These are phyloP conservation scores for Mesodorylaimus sp. DNA, from an alignment of 2,888 invertebrate genomes.

Conservation along the genomic window DNA sequence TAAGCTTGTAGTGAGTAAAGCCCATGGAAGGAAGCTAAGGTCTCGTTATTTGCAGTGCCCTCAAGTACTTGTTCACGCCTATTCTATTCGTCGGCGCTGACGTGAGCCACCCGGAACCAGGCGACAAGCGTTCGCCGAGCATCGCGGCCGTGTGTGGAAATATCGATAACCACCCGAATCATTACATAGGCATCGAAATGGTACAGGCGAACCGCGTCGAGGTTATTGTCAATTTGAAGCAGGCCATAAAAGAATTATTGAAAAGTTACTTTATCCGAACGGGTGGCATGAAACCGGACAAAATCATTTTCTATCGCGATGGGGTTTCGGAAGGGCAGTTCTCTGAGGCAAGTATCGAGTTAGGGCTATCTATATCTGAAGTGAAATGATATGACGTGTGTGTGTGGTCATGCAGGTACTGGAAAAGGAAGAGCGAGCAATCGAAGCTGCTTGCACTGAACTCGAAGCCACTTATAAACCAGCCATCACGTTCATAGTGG, in stretches of 20 bases:
- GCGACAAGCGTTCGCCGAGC: slow-evolving; percentile 34
- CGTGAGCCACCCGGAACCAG: slow-evolving; percentile 71
- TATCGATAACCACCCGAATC: no score
- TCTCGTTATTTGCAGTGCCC: no score
- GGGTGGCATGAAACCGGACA: slow-evolving; percentile 22
- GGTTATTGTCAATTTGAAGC: no score
- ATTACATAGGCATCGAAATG: no score
- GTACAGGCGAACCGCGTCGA: no score
- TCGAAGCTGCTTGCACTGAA: slow-evolving; percentile 11
- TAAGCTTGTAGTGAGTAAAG: not conserved
- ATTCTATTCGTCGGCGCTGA: slow-evolving; percentile 59
- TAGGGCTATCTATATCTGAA: no score
- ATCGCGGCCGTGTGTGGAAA: slow-evolving; percentile 11
- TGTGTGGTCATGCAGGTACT: no score
- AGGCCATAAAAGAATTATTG: no score
- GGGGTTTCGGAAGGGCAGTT: slow-evolving; percentile 27
- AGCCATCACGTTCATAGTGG: slow-evolving; percentile 13
- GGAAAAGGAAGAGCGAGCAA: slow-evolving; percentile 10
- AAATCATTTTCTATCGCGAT: slow-evolving; percentile 27
- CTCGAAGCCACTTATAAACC: slow-evolving; percentile 1
- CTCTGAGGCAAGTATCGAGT: no score
- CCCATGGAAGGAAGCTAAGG: no score
- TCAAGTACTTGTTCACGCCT: not conserved
- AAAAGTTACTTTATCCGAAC: no score
- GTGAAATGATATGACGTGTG: no score